phyloP scores from a whole-genome alignment of 2,888 invertebrate species.

The Galerucella calmariensis region DNA sequence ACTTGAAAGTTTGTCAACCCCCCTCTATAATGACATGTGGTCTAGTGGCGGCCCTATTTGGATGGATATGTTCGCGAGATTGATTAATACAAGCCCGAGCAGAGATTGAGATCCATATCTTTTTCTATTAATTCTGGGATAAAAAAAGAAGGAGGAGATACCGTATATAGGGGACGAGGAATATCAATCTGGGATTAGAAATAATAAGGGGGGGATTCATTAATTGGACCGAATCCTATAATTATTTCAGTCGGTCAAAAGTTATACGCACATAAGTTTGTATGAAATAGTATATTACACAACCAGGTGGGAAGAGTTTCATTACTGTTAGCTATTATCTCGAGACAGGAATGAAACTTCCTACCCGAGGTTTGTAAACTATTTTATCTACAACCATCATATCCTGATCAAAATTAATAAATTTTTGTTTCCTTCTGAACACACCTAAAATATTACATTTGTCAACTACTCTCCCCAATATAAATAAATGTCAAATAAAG shows the following conservation, averaged over 20 bases:
- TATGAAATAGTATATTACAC: too few species aligned
- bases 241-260: neutral
- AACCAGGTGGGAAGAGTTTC: too few species aligned
- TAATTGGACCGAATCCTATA: neutral
- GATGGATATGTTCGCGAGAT: conserved; percentile 9
- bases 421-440: too few species aligned
- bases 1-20: conserved; percentile 59
- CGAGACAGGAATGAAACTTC: too few species aligned
- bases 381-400: too few species aligned
- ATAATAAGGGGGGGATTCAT: neutral
- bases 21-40: conserved; percentile 58
- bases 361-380: too few species aligned
- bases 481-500: too few species aligned
- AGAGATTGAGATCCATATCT: conserved; percentile 39
- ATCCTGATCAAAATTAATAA: too few species aligned
- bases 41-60: conserved; percentile 41
- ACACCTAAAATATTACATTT: too few species aligned
- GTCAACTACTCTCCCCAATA: too few species aligned
- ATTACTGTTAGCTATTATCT: too few species aligned
- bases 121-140: conserved; percentile 37
- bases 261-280: neutral
- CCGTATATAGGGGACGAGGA: neutral
- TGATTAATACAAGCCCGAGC: conserved; percentile 13
- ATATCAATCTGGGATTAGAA: conserved; percentile 10
- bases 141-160: conserved; percentile 31